Evolutionary conservation across 2,888 invertebrate species (phyloP).

Genomic region (Andrena flavipes): DNA sequence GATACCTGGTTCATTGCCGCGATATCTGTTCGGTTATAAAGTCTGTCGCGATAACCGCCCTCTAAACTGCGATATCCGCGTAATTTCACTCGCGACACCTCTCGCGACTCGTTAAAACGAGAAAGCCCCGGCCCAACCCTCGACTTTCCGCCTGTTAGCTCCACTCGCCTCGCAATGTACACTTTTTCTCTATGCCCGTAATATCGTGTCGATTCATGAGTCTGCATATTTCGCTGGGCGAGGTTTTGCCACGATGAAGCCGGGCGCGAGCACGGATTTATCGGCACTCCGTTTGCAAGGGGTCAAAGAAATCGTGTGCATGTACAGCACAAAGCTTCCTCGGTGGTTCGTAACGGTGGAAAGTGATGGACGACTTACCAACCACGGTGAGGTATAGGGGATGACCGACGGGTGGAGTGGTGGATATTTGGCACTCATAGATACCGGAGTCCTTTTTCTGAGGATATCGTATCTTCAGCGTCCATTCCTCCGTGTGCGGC

Average conservation of each 20-base stretch:
- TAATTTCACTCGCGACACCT: constrained; percentile 37
- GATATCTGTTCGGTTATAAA: constrained; percentile 39
- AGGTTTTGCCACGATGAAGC: too few relatives aligned
- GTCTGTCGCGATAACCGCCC: constrained; percentile 29
- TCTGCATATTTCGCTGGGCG: too few relatives aligned
- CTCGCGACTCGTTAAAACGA: constrained; percentile 15
- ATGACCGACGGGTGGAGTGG: constrained; percentile 94
- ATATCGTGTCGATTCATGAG: not conserved
- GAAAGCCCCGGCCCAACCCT: not conserved
- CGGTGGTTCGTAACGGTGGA: not conserved
- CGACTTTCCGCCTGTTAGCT: not conserved
- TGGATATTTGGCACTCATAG: constrained; percentile 96
- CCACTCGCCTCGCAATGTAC: not conserved
- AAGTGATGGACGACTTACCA: constrained; percentile 87
- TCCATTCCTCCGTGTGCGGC: constrained; percentile 95
- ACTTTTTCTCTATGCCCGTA: not conserved
- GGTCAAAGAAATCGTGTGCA: not conserved
- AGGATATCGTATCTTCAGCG: constrained; percentile 90
- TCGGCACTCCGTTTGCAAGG: too few relatives aligned
- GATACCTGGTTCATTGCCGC: constrained; percentile 31
- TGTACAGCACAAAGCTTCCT: not conserved
- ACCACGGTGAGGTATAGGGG: constrained; percentile 92
- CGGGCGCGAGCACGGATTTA: too few relatives aligned
- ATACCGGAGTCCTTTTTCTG: constrained; percentile 91
- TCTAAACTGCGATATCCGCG: constrained; percentile 23